phyloP scores from a whole-genome alignment of 2,113 vertebrate genomes.

The Lipotes vexillifer region DNA sequence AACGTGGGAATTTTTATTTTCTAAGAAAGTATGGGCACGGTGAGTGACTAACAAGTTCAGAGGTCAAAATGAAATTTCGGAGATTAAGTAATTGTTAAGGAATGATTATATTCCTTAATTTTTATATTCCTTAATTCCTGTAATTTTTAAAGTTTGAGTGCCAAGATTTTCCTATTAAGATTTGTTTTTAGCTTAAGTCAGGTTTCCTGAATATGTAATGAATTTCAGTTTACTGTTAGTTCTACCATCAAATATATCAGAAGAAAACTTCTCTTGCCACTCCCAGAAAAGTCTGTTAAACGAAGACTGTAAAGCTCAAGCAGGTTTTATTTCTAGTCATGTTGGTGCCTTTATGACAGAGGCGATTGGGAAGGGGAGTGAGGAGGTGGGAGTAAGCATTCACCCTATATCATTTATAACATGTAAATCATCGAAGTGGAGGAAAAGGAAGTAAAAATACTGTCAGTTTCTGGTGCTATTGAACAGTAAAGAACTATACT shows the following conservation, averaged over 20 bases:
- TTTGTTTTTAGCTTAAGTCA: conserved; percentile 5
- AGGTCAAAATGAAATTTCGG: conserved; percentile 19
- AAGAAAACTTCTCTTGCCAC: background rate
- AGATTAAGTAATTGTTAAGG: background rate
- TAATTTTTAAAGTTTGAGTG: background rate
- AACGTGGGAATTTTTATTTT: background rate
- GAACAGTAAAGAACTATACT: background rate
- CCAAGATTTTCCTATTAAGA: background rate
- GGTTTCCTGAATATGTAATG: conserved; percentile 25
- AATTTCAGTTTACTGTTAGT: background rate
- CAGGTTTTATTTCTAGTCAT: background rate
- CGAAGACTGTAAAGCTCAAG: background rate
- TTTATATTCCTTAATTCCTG: no score
- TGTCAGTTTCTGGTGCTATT: background rate
- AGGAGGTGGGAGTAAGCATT: background rate
- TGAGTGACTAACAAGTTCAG: background rate
- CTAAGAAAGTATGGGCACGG: background rate
- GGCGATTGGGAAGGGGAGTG: rapidly evolving
- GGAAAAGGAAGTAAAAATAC: background rate
- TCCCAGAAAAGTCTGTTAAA: background rate
- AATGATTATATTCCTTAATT: background rate
- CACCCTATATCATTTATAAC: background rate
- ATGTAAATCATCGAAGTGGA: background rate
- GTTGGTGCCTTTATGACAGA: background rate
- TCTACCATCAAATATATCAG: background rate